Base-by-base conservation (phyloP, 2,888 invertebrate genomes). In the Polylopha cassiicola region DNA sequence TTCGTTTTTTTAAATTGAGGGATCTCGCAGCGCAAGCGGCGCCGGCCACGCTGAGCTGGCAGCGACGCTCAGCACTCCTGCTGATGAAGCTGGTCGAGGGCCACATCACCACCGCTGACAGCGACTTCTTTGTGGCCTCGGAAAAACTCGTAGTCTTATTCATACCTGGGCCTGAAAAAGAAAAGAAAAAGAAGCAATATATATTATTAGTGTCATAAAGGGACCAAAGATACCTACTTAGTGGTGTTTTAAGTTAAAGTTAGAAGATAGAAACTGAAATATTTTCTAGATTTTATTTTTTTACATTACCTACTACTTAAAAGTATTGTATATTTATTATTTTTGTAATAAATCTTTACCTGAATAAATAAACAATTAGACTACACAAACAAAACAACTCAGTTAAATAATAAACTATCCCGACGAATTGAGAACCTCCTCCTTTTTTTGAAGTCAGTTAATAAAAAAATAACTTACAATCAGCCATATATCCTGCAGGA, bases 111-210 rank as follows among this genome's bases (percentile, higher is more conserved):
- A 79, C 55, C 2, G 75, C 72, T 1, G 61, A 54, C 0, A 78
- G 50, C 0, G 71, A 65, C 0, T 48, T 48, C 17, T 62, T 66
- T 0, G 78, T 80, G 26, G 62, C 44, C 4, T 67, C 59, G 0
- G 82, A 74, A n/a, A 82, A 48, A 0, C 53, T 55, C 2, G 79
- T 80, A 17, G 55, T 69, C 11, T 66, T 58, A 34, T 71, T 72
- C 81, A 82, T 80, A 1, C 81, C 81, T n/a, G 81, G 81, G 58
- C 81, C 81, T 81, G 37, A 6, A 27, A 6, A 8, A 11, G 15
- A 10, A 6, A n/a, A 43, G 38, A 9, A 33, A 20, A 17, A 10
- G 5, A 9, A 37, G 34, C 7, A 4, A n/a, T 20, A 2, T 9
- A 15, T 6, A 10, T 23, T 22, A 13, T 10, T 34, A 38, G n/a